Evolutionary conservation across 2,888 invertebrate species (phyloP).

Genomic region (Lysandra bellargus): DNA sequence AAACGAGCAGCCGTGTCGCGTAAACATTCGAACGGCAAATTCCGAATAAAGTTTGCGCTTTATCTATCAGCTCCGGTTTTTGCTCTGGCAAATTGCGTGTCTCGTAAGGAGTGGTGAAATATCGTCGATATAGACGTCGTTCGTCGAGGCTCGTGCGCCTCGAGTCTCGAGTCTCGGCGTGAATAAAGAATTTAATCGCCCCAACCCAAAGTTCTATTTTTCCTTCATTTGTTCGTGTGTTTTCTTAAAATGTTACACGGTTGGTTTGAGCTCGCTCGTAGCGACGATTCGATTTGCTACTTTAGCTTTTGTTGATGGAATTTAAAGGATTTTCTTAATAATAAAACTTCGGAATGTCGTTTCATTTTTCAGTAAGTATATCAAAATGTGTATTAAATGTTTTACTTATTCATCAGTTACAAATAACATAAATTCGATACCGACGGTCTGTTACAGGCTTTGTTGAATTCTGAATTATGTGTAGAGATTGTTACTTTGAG

Average conservation of each 20-base stretch:
- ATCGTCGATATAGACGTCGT: slow-evolving; percentile 66
- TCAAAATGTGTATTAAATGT: too few relatives aligned
- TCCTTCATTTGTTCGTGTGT: slow-evolving; percentile 50
- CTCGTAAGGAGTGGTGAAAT: slow-evolving; percentile 59
- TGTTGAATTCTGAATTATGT: too few relatives aligned
- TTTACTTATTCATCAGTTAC: too few relatives aligned
- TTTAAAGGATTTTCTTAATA: neutral
- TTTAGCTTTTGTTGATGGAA: neutral
- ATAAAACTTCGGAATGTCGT: neutral
- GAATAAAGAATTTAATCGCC: slow-evolving; percentile 66
- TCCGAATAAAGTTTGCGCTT: slow-evolving; percentile 14
- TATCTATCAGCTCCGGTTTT: slow-evolving; percentile 42
- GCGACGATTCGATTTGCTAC: slow-evolving; percentile 1
- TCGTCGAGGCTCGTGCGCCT: slow-evolving; percentile 34
- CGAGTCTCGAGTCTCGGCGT: slow-evolving; percentile 45
- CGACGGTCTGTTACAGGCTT: too few relatives aligned
- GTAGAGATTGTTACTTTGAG: too few relatives aligned
- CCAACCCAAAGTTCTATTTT: slow-evolving; percentile 59
- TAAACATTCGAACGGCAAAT: slow-evolving; percentile 11
- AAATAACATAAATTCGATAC: too few relatives aligned
- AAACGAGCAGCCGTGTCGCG: slow-evolving; percentile 8
- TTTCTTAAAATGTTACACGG: slow-evolving; percentile 31
- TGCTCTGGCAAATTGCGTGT: slow-evolving; percentile 42
- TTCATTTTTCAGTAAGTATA: neutral
- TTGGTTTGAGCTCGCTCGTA: slow-evolving; percentile 36